Percentiles rank a stretch among this genome's conserved stretches.
Conservation (phyloP, 1,140 invertebrate species). For the Bombus sibiricus region DNA sequence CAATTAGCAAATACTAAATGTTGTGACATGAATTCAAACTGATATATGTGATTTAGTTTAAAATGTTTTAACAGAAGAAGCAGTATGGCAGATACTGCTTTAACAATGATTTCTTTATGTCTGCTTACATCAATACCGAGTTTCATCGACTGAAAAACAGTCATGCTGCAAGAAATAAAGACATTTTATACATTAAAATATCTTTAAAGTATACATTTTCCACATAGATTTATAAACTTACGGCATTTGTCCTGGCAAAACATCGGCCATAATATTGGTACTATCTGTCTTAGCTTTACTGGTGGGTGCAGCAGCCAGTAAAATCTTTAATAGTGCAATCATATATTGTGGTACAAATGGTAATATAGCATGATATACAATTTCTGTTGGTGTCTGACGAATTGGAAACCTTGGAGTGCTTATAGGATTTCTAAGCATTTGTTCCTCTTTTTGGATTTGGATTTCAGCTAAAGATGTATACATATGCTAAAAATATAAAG, state of each 20-base stretch:
- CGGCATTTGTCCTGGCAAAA: constrained; percentile 98
- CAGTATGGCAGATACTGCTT: constrained; percentile 97
- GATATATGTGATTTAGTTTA: constrained; percentile 99
- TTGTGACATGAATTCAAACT: constrained; percentile 99
- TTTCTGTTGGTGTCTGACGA: constrained; percentile 90
- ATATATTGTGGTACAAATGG: constrained; percentile 98
- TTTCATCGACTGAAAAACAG: constrained; percentile 98
- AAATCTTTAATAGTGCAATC: constrained; percentile 98
- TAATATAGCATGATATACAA: constrained; percentile 95
- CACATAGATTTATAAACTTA: constrained; percentile 78
- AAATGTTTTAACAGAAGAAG: constrained; percentile 98
- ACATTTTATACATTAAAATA: background rate
- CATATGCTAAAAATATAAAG: constrained; percentile 86
- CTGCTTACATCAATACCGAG: constrained; percentile 98
- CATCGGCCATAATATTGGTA: constrained; percentile 99
- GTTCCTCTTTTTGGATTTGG: constrained; percentile 92
- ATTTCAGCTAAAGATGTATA: constrained; percentile 92
- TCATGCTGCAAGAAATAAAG: constrained; percentile 86
- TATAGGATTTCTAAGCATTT: constrained; percentile 90
- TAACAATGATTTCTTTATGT: constrained; percentile 99
- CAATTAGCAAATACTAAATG: constrained; percentile 99
- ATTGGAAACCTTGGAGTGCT: constrained; percentile 84
- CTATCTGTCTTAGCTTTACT: constrained; percentile 99
- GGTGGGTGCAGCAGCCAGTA: constrained; percentile 98
- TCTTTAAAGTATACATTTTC: background rate